Evolutionary conservation across 2,113 vertebrate genomes (phyloP), one percentile per base, ranked within the genome.

Genomic region (Petrocephalus zakoni): DNA sequence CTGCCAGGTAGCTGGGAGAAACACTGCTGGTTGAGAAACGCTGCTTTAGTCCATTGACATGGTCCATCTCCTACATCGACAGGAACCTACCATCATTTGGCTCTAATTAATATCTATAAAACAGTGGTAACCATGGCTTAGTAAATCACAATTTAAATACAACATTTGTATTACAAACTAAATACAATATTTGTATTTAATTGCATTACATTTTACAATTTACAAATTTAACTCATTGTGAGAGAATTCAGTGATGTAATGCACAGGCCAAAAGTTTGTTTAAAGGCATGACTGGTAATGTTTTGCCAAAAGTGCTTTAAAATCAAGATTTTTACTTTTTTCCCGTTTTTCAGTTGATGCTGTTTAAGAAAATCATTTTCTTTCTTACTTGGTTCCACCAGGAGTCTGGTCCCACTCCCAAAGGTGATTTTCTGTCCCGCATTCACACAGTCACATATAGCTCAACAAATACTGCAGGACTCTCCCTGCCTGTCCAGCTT

Each of bases 401-500:
- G 22, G 0, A 88, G 85, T 1, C 25, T 88, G 72, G 89, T 88
- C n/a, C 91, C 86, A 17, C 46, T 37, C 7, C 91, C 89, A 90
- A 90, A 90, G 49, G 64, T 86, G 19, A 91, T 8, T 68, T 90
- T 87, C 47, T 78, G 58, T 81, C 21, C 83, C 37, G 15, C 46
- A 90, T 81, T 90, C 88, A 89, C 91, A 91, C 91, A 89, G 61
- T 87, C 10, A 52, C 47, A 29, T 7, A 15, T 8, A 85, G 46
- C 46, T 85, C 22, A 85, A 6, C 82, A 51, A 85, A 85, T 51
- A 85, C 82, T 52, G 11, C 34, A 78, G 25, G 72, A 78, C 72
- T 2, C 34, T 42, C 72, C 6, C 34, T 42, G n/a, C n/a, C 9
- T 68, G 61, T n/a, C n/a, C 61, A 75, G 34, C 61, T n/a, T 29